Evolutionary conservation across 2,888 invertebrate species (phyloP), one percentile per base, ranked within the genome.

Genomic region (Agrotis clavis): DNA sequence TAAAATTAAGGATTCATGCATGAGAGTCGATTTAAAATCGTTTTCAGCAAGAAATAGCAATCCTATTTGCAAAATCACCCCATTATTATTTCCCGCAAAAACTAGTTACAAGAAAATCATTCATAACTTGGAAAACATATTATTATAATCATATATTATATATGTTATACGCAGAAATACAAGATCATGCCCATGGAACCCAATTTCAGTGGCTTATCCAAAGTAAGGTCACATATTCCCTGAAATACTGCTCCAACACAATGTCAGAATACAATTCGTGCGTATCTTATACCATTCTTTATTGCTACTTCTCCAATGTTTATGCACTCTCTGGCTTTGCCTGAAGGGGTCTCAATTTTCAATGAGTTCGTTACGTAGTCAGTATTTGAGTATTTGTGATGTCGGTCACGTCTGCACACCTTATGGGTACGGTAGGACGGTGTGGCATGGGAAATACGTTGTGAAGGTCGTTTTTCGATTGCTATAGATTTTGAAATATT

Each of bases 351-450:
- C 85, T 90, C 85, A 89, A 91, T 91, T 89, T 89, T 89, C 88
- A 91, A 90, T 88, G 91, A 90, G 83, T 74, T 72, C 64, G 77
- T 82, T 77, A 71, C 83, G 74, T 75, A 75, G 71, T 75, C 69
- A 72, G 59, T 70, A 75, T 79, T 89, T 86, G 83, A 73, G 64
- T 70, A 77, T 79, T 89, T 87, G 83, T 87, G 82, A 88, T 88
- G 82, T 89, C 74, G 79, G 88, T 91, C 93, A 93, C 93, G 92
- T 82, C 35, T 11, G 18, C 77, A 82, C 65, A 73, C 71, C 77
- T 47, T 80, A 67, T 62, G 74, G 47, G 35, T 69, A 77, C 41
- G 51, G 50, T 62, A 47, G 57, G 19, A 51, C 25, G 63, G 84
- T 86, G 72, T 75, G 77, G 81, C 85, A 88, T 87, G 90, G 88